A percentile compares a stretch with the other conserved stretches of the same genome.
These are phyloP conservation scores for Biston stratarius DNA, from an alignment of 2,888 invertebrate species.

Conservation along the genomic window DNA sequence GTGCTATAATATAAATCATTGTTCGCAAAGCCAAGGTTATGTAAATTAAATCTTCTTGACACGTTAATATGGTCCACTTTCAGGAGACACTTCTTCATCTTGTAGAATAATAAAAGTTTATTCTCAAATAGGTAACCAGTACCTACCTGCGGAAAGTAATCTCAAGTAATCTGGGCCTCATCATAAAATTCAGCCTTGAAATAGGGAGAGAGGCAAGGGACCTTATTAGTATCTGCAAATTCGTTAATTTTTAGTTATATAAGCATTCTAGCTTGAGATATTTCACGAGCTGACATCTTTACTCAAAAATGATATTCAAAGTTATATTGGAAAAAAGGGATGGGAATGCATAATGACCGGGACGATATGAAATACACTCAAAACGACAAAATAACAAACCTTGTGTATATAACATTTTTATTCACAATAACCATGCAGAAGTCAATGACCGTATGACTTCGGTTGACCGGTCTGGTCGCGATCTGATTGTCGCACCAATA, in stretches of 20 bases:
- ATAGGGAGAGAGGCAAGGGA: constrained; percentile 43
- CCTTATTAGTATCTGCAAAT: constrained; percentile 55
- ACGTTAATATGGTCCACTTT: constrained; percentile 25
- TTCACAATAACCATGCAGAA: constrained; percentile 60
- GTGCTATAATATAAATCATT: neutral
- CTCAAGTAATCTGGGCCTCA: constrained; percentile 47
- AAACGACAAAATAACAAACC: neutral
- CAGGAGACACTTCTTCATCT: constrained; percentile 38
- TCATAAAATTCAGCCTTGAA: constrained; percentile 52
- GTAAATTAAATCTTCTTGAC: constrained; percentile 3
- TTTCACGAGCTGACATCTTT: constrained; percentile 45
- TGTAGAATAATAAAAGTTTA: constrained; percentile 49
- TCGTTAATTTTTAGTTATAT: constrained; percentile 56
- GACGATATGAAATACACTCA: neutral
- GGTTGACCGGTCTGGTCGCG: constrained; percentile 81
- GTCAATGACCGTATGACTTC: constrained; percentile 76
- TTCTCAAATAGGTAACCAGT: constrained; percentile 34
- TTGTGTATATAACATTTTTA: constrained; percentile 39
- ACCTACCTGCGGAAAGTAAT: constrained; percentile 19
- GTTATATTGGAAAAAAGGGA: neutral
- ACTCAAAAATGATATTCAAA: constrained; percentile 25
- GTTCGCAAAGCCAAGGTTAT: constrained; percentile 5
- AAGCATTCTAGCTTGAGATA: constrained; percentile 31
- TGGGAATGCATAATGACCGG: neutral
- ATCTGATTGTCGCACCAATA: constrained; percentile 83